phyloP scores from a whole-genome alignment of 1,140 invertebrate species.

The Papilio glaucus region DNA sequence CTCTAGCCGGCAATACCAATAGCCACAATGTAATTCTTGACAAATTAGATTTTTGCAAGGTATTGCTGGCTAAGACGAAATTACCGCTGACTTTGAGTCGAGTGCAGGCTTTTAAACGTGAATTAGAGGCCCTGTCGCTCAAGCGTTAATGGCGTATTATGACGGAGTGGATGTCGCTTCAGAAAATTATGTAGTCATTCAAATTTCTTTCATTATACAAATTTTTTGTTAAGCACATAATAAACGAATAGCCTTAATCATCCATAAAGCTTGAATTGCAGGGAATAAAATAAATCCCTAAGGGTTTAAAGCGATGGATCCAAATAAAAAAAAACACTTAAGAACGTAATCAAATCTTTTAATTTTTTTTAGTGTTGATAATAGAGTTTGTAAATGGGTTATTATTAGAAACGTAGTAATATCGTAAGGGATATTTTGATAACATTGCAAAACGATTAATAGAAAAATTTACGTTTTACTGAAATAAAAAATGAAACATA shows the following conservation, averaged over 20 bases:
- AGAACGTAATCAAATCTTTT: slow-evolving; percentile 46
- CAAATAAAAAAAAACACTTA: slow-evolving; percentile 30
- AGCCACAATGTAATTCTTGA: slow-evolving; percentile 74
- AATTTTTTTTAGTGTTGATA: slow-evolving; percentile 50
- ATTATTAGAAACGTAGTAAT: background rate
- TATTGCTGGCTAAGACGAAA: slow-evolving; percentile 80
- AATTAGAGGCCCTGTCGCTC: slow-evolving; percentile 79
- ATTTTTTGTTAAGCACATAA: slow-evolving; percentile 33
- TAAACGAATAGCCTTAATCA: slow-evolving; percentile 32
- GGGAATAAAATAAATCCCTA: slow-evolving; percentile 29
- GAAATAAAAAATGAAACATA: background rate
- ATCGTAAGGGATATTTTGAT: slow-evolving; percentile 44
- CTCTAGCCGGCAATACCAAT: slow-evolving; percentile 52
- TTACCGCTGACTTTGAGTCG: slow-evolving; percentile 79
- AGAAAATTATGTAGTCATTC: slow-evolving; percentile 71
- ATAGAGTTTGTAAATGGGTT: background rate
- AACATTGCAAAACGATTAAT: background rate
- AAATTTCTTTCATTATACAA: slow-evolving; percentile 43
- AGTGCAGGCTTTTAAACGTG: slow-evolving; percentile 82
- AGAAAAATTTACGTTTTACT: background rate
- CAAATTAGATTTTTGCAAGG: slow-evolving; percentile 81
- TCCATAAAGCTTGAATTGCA: slow-evolving; percentile 29
- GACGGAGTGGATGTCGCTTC: slow-evolving; percentile 71
- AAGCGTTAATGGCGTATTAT: slow-evolving; percentile 80
- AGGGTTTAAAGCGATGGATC: slow-evolving; percentile 40